phyloP scores from a whole-genome alignment of 2,113 vertebrate species.

The Raphicerus campestris region DNA sequence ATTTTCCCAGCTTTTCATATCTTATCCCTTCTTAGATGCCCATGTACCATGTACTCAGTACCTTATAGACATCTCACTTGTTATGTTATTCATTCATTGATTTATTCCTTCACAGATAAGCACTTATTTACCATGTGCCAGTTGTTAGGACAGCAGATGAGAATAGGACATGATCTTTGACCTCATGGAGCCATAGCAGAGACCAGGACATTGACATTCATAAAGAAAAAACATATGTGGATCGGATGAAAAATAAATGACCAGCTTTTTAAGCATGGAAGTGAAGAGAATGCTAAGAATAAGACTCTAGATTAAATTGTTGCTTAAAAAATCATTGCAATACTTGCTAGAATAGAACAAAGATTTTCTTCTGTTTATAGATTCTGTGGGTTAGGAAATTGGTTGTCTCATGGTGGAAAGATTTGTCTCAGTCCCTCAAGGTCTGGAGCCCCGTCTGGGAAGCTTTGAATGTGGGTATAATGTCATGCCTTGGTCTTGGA shows the following conservation, averaged over 20 bases:
- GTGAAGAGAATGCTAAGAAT: not conserved
- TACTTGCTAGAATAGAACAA: not conserved
- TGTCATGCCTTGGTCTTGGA: fast-evolving
- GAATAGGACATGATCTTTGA: not conserved
- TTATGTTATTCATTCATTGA: not conserved
- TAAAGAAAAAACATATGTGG: not conserved
- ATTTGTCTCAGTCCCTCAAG: not conserved
- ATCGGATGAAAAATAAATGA: not conserved
- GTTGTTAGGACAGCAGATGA: not conserved
- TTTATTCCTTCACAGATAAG: not conserved
- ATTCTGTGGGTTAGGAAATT: not conserved
- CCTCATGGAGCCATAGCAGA: not conserved
- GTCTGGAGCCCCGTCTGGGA: not conserved
- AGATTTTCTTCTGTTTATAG: not conserved
- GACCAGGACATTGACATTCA: not conserved
- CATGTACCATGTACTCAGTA: not conserved
- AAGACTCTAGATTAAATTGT: not conserved
- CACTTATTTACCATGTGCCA: not conserved
- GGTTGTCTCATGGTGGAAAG: not conserved
- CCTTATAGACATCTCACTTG: not conserved
- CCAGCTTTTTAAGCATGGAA: not conserved
- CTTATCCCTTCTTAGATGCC: not conserved
- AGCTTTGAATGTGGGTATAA: not conserved
- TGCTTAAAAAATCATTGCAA: not conserved
- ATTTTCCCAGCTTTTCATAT: not conserved